phyloP scores from a whole-genome alignment of 1,140 invertebrate species.

The Hyles vespertilio region DNA sequence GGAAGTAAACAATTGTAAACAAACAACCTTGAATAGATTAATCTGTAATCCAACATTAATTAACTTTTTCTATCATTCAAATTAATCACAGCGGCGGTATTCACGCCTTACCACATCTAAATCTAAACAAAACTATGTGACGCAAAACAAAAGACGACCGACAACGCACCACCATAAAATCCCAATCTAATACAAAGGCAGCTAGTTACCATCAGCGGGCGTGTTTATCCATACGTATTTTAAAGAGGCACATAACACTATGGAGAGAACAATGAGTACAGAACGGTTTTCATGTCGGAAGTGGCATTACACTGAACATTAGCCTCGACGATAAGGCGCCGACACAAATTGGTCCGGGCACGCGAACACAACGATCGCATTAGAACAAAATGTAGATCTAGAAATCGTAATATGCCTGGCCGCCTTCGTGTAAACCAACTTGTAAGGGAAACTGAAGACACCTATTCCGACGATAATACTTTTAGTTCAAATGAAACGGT shows the following conservation, averaged over 20 bases:
- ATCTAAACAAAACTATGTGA: neutral
- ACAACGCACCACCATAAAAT: slow-evolving; percentile 15
- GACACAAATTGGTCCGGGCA: slow-evolving; percentile 55
- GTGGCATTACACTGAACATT: slow-evolving; percentile 65
- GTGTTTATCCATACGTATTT: slow-evolving; percentile 30
- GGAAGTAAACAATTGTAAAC: too few species aligned
- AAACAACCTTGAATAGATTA: too few species aligned
- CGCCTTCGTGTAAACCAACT: neutral
- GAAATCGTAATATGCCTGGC: slow-evolving; percentile 8
- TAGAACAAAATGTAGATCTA: slow-evolving; percentile 26
- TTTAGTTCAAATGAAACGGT: too few species aligned
- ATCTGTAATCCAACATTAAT: too few species aligned
- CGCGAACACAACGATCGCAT: slow-evolving; percentile 40
- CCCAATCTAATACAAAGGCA: slow-evolving; percentile 22
- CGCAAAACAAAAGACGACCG: slow-evolving; percentile 5
- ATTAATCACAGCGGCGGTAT: too few species aligned
- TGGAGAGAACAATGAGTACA: slow-evolving; percentile 41
- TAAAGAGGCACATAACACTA: slow-evolving; percentile 26
- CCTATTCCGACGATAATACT: too few species aligned
- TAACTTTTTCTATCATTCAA: too few species aligned
- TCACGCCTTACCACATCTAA: too few species aligned
- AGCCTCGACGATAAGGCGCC: slow-evolving; percentile 59
- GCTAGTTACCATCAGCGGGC: slow-evolving; percentile 21
- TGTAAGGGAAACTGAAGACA: too few species aligned
- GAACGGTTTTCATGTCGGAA: slow-evolving; percentile 66